Evolutionary conservation across 1,140 invertebrate genomes (phyloP), one percentile per base, ranked within the genome.

Genomic region (Dufourea novaeangliae): DNA sequence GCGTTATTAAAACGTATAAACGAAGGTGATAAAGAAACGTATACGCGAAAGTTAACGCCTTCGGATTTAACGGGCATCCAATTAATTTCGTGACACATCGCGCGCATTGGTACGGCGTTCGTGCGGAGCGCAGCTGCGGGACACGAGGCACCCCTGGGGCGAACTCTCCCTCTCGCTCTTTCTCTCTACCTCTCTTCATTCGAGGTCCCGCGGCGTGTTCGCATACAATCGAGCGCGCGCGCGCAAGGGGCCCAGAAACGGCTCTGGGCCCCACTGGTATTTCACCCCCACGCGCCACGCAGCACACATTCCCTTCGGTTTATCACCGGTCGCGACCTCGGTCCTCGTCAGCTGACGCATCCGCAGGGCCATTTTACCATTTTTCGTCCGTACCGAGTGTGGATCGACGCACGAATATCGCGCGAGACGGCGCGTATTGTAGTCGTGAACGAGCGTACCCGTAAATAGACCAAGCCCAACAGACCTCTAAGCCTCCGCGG

Each of bases 81-180:
- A 85, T 85, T 85, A 85, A 85, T 85, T 85, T 82, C 63, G 74
- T 69, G 82, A 85, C 79, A 73, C 77, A 67, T 63, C 68, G 62
- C 63, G 72, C 78, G 56, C 52, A 74, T 71, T 73, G 78, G 64
- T 57, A 57, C 62, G n/a, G 50, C 72, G 41, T 79, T 77, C 34
- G 59, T 41, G 41, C 52, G 75, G 32, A 54, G 37, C 67, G 59
- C 83, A 62, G 75, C 82, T 83, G 69, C 79, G 82, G 50, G 69
- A 75, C 70, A 71, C 66, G 52, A 29, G 27, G 83, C 84, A 84
- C 84, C 84, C 84, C 84, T 61, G 75, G 25, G 79, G 83, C 63
- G 84, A 50, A 25, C 75, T 76, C 85, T 75, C 84, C 76, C 70
- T 79, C 57, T 27, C 63, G 22, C 37, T 50, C 39, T 63, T 46